Base-by-base conservation (phyloP, 2,797 vertebrate species). In the Coluber constrictor region DNA sequence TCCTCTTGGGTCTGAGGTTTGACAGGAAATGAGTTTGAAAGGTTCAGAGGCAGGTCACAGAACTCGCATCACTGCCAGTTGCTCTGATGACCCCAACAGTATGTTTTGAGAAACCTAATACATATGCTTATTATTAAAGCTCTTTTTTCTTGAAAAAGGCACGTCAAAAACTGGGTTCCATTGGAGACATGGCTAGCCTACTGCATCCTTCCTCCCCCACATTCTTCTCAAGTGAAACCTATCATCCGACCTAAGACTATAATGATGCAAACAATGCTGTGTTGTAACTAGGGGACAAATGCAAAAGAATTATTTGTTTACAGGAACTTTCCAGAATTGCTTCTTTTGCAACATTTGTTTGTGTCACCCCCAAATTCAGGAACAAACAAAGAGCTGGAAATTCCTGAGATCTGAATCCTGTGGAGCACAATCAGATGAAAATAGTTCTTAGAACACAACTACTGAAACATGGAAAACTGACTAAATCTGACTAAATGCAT, bases 1-100 rank as follows among this genome's bases (percentile, higher is more conserved):
- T 97, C 97, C 98, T 97, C 97, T 95, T 95, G 97, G 97, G 98
- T 95, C 96, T 94, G 96, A 94, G 93, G 95, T 93, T 97, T 98
- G 96, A 98, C 98, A 98, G 98, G 98, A 98, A 98, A 98, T 97
- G 96, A 98, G 97, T 95, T 96, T 96, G 97, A 96, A 96, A 96
- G 92, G 97, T 97, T 97, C 97, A 97, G 97, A 96, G 94, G 96
- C 95, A 93, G 97, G 97, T 97, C 97, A 97, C 90, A 93, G 97
- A 97, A 96, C 96, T 97, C 79, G 91, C 95, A 96, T 97, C 94
- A 92, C 95, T 96, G 97, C 97, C 97, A 98, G 97, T 97, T 98
- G 98, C 97, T 98, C 97, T 86, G 96, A 96, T 95, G 97, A 98
- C 98, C 97, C 96, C 96, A 97, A 95, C 96, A 97, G 96, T 91